Percentiles rank a stretch among this genome's conserved stretches.
phyloP scores from a whole-genome alignment of 2,113 vertebrate species.

The Actinemys pallida region DNA sequence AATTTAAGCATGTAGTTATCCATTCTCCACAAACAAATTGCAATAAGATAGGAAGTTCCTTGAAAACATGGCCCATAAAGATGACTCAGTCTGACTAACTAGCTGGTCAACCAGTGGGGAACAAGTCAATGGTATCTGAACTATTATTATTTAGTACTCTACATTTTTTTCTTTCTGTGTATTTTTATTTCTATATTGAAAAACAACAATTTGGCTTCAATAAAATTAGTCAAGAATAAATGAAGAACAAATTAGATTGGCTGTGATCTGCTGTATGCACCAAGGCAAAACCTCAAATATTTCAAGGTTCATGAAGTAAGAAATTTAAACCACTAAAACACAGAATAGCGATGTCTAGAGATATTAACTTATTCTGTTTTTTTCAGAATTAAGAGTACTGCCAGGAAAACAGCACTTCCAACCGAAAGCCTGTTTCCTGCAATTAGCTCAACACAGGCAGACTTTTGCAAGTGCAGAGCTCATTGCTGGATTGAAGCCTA shows the following conservation, averaged over 20 bases:
- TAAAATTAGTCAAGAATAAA: conserved; percentile 36
- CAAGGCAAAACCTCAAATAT: conserved; percentile 63
- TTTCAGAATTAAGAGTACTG: conserved; percentile 41
- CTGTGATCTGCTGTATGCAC: conserved; percentile 21
- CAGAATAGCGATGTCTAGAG: conserved; percentile 1
- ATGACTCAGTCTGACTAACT: background rate
- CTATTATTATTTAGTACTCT: background rate
- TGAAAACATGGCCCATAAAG: background rate
- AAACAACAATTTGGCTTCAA: background rate
- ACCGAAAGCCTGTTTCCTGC: background rate
- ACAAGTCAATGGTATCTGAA: background rate
- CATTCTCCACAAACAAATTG: background rate
- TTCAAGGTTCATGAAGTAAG: conserved; percentile 54
- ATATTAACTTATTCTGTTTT: conserved; percentile 37
- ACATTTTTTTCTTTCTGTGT: background rate
- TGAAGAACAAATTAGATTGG: conserved; percentile 1
- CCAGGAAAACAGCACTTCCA: background rate
- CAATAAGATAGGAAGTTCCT: background rate
- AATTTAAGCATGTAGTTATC: background rate
- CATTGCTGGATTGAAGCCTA: background rate
- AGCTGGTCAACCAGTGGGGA: background rate
- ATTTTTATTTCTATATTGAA: conserved; percentile 12
- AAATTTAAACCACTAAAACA: conserved; percentile 48
- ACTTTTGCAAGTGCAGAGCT: conserved; percentile 30
- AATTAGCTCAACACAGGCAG: background rate